Percentiles rank a stretch among this genome's conserved stretches.
Evolutionary conservation across 2,888 invertebrate genomes (phyloP).

Genomic region (Ormia ochracea): DNA sequence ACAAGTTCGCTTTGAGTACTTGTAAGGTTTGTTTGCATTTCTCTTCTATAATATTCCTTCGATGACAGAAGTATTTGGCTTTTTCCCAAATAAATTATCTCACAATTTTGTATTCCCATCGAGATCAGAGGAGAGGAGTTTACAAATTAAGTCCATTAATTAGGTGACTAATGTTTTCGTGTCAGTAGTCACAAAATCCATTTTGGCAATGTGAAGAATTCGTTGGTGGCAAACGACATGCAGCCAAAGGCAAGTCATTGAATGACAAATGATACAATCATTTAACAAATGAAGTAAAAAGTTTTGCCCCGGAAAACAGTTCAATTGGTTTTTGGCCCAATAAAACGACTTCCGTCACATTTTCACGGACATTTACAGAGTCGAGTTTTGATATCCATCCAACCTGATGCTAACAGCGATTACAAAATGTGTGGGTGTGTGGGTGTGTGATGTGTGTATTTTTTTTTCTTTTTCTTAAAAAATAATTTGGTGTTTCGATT

Average conservation of each 20-base stretch:
- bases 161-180: slow-evolving; percentile 6
- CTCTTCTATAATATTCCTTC: not conserved
- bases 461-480: no score
- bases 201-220: not conserved
- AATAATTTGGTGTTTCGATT: no score
- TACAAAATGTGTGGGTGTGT: no score
- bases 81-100: not conserved
- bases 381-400: no score
- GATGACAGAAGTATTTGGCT: not conserved
- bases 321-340: not conserved
- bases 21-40: not conserved
- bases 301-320: not conserved
- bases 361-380: no score
- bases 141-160: slow-evolving; percentile 25
- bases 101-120: not conserved
- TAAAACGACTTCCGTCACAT: not conserved
- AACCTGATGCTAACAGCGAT: no score
- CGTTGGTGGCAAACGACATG: not conserved
- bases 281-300: not conserved
- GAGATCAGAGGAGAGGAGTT: not conserved
- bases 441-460: no score
- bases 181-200: slow-evolving; percentile 4
- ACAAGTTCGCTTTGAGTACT: no score
- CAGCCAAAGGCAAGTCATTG: not conserved
- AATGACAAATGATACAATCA: not conserved